phyloP scores from a whole-genome alignment of 2,113 vertebrate species.

The Poeciliopsis retropinna region DNA sequence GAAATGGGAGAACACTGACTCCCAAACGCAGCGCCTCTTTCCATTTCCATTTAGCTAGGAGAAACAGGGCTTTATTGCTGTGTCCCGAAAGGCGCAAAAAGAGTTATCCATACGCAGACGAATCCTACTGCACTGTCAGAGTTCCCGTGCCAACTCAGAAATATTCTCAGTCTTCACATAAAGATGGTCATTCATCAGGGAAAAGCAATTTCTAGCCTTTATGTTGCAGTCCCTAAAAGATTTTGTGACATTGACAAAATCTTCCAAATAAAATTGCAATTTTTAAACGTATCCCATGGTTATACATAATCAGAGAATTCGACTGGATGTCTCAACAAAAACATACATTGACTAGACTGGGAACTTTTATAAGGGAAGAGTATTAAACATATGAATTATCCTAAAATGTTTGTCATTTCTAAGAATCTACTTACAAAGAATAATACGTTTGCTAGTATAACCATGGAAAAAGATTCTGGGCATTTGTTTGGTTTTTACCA shows the following conservation, averaged over 20 bases:
- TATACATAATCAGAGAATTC: slow-evolving; percentile 4
- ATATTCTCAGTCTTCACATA: slow-evolving; percentile 47
- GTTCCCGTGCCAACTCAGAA: slow-evolving; percentile 50
- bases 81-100: slow-evolving; percentile 43
- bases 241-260: slow-evolving; percentile 33
- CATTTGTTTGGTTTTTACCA: slow-evolving; percentile 54
- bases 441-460: slow-evolving; percentile 20
- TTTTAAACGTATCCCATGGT: slow-evolving; percentile 1
- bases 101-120: slow-evolving; percentile 60
- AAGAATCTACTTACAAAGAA: slow-evolving; percentile 13
- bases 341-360: slow-evolving; percentile 17
- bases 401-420: slow-evolving; percentile 52
- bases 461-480: slow-evolving; percentile 55
- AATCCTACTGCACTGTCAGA: slow-evolving; percentile 55
- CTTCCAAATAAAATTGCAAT: slow-evolving; percentile 8
- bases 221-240: slow-evolving; percentile 47
- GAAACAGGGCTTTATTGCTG: slow-evolving; percentile 46
- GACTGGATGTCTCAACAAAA: slow-evolving; percentile 45
- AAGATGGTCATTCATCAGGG: slow-evolving; percentile 34
- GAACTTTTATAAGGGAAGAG: slow-evolving; percentile 25
- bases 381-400: slow-evolving; percentile 14
- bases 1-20: slow-evolving; percentile 62
- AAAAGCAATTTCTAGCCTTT: slow-evolving; percentile 44
- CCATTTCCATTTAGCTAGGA: slow-evolving; percentile 57
- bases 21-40: slow-evolving; percentile 36